Percentiles rank a stretch among this genome's conserved stretches.
phyloP scores from a whole-genome alignment of 2,797 vertebrate genomes.

The Amphiprion clarkii region DNA sequence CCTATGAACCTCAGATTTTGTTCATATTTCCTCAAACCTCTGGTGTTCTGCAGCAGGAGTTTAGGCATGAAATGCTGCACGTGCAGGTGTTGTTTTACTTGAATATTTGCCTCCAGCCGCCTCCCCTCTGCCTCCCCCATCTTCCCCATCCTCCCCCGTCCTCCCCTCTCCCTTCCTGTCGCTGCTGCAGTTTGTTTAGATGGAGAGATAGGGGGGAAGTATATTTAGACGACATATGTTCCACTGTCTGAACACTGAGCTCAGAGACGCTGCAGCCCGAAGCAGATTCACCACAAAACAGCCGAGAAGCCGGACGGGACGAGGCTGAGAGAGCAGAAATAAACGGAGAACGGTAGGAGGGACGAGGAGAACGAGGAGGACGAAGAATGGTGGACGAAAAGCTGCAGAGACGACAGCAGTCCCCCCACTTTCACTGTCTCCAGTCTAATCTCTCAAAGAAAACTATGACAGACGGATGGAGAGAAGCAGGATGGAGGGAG shows the following conservation, averaged over 20 bases:
- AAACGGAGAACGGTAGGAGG: conserved; percentile 18
- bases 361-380: conserved; percentile 15
- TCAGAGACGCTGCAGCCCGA: conserved; percentile 50
- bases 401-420: conserved; percentile 31
- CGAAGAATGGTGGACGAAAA: conserved; percentile 20
- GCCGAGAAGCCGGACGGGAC: conserved; percentile 38
- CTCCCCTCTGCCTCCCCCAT: conserved; percentile 57
- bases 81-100: conserved; percentile 78
- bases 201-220: conserved; percentile 82
- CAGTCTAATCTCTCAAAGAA: conserved; percentile 77
- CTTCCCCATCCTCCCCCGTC: conserved; percentile 48
- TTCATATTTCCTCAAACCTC: too few relatives aligned
- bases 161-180: conserved; percentile 78
- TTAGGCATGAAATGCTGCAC: conserved; percentile 54
- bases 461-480: conserved; percentile 69
- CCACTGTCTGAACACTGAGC: conserved; percentile 84
- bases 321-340: neutral
- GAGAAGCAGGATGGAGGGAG: conserved; percentile 40
- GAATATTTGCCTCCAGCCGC: conserved; percentile 61
- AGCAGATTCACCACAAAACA: conserved; percentile 7
- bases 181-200: conserved; percentile 83
- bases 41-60: neutral
- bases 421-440: conserved; percentile 65
- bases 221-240: conserved; percentile 85
- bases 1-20: too few relatives aligned